phyloP scores from a whole-genome alignment of 2,797 vertebrate species.

The Novumbra hubbsi region DNA sequence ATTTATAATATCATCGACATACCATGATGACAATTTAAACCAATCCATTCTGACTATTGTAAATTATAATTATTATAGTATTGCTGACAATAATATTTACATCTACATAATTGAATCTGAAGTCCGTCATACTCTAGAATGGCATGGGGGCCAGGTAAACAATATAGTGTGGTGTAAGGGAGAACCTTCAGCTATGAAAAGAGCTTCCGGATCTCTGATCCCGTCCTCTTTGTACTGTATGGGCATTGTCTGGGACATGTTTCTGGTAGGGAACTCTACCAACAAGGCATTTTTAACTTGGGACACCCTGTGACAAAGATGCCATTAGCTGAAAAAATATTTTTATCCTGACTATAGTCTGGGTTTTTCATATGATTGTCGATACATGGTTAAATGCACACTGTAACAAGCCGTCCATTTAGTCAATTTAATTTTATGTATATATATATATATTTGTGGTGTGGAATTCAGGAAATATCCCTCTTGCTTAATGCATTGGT shows the following conservation, averaged over 20 bases:
- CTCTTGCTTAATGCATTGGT: background rate
- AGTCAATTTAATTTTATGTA: background rate
- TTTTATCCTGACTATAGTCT: background rate
- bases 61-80: background rate
- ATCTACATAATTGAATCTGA: background rate
- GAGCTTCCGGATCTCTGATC: conserved; percentile 1
- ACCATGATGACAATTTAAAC: background rate
- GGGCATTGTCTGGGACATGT: conserved; percentile 8
- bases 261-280: conserved; percentile 25
- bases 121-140: background rate
- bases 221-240: background rate
- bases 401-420: background rate
- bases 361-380: background rate
- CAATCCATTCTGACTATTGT: background rate
- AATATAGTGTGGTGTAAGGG: background rate
- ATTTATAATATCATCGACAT: background rate
- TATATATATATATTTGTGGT: background rate
- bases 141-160: background rate
- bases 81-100: background rate
- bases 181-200: conserved; percentile 6
- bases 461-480: background rate
- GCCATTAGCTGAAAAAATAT: background rate
- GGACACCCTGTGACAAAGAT: conserved; percentile 7
- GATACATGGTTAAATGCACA: background rate
- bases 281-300: conserved; percentile 13